Evolutionary conservation across 1,140 invertebrate species (phyloP).

Genomic region (Heliconius nattereri): DNA sequence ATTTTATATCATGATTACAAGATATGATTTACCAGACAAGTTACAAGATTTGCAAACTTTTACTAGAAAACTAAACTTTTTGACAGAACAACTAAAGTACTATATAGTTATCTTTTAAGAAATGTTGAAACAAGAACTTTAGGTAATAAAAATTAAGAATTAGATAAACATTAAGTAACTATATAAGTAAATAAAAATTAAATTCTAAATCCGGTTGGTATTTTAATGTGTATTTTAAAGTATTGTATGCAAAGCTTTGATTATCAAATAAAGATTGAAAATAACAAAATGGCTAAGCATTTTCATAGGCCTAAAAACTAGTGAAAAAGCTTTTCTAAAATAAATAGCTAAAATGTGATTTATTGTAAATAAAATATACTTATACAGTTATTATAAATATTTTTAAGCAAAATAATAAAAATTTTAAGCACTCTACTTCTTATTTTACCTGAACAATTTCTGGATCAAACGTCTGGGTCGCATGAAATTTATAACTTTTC

Average conservation of each 20-base stretch:
- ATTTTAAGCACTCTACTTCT: slow-evolving; percentile 26
- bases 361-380: background rate
- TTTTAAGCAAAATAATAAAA: slow-evolving; percentile 21
- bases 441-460: slow-evolving; percentile 67
- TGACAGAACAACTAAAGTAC: too few species aligned
- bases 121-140: too few species aligned
- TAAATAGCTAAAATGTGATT: background rate
- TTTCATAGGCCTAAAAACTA: background rate
- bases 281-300: slow-evolving; percentile 2
- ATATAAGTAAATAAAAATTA: too few species aligned
- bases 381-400: background rate
- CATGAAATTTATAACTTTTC: slow-evolving; percentile 55
- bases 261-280: background rate
- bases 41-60: too few species aligned
- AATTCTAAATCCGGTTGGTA: too few species aligned
- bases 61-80: too few species aligned
- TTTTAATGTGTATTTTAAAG: background rate
- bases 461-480: slow-evolving; percentile 60
- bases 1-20: too few species aligned
- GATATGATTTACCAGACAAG: too few species aligned
- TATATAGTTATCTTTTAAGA: too few species aligned
- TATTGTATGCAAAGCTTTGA: slow-evolving; percentile 2
- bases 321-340: slow-evolving; percentile 8
- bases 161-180: too few species aligned
- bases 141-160: too few species aligned